Evolutionary conservation across 2,888 invertebrate genomes (phyloP), one percentile per base, ranked within the genome.

Genomic region (Gari tellinella): DNA sequence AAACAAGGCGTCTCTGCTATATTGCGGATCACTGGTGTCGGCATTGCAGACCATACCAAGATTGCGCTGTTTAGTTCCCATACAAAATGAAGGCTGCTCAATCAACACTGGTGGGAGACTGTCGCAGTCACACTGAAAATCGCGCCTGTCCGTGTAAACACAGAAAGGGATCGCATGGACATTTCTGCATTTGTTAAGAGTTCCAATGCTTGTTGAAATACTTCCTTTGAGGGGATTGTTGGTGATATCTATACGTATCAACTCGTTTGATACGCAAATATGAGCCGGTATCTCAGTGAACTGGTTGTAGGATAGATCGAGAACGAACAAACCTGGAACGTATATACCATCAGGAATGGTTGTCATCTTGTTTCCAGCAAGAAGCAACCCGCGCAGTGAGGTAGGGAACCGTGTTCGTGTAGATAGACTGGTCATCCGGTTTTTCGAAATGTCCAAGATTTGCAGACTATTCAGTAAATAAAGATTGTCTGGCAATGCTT

Each of bases 191-290:
- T 43, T 15, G 43, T 61, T 57, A 12, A 73, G n/a, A 5, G 23
- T 64, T 21, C 45, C 48, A 8, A 73, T 58, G n/a, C 66, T 55
- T 3, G n/a, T 21, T 4, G 72, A 49, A 21, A 72, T 4, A 48
- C 70, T 73, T 2, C 26, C 23, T 21, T 10, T 23, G 1, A 78
- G 15, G 1, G 60, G 63, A 37, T 78, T 78, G 37, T 63, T 21
- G 5, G 60, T 70, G 60, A 70, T 66, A 40, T 78, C 78, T 2
- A 73, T 63, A 0, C 73, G 46, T 14, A 78, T 73, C 1, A 78
- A 49, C 26, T 78, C 63, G 40, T 70, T 43, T 2, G 78, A 78
- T 2, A 78, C 70, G 21, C 78, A 78, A 57, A 78, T 73, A 8
- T 55, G 41, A 15, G 55, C 38, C 1, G 78, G 65, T 38, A 78